Conservation (phyloP, 2,797 vertebrate species). For the Nothura maculosa region DNA sequence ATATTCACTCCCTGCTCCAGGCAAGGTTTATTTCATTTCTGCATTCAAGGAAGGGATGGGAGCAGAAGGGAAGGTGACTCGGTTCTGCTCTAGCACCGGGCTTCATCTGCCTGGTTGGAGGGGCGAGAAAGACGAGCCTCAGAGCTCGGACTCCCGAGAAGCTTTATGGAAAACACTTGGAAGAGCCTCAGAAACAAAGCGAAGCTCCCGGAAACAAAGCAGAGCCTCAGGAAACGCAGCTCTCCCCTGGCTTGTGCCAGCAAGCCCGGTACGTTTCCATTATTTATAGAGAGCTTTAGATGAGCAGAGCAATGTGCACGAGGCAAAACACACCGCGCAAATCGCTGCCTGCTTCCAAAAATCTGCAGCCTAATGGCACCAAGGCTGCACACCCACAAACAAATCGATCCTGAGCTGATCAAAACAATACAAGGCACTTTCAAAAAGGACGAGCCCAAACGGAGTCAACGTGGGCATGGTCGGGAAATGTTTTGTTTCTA, state of each 20-base stretch:
- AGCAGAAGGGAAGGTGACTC: background rate
- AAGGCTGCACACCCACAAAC: background rate
- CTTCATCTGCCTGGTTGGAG: background rate
- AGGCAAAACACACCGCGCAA: background rate
- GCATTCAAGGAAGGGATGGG: background rate
- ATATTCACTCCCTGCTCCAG: background rate
- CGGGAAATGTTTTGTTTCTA: background rate
- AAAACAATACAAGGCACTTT: background rate
- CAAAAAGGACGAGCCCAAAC: background rate
- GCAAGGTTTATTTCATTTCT: background rate
- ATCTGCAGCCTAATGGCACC: background rate
- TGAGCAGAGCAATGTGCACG: background rate
- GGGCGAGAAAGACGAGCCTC: background rate
- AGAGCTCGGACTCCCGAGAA: background rate
- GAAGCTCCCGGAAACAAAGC: background rate
- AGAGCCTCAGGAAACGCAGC: constrained; percentile 42
- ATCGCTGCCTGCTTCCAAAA: background rate
- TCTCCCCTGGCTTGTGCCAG: constrained; percentile 26
- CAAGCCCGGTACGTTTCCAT: constrained; percentile 49
- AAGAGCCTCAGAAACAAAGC: background rate
- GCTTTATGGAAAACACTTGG: background rate
- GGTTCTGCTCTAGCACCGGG: background rate
- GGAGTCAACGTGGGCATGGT: background rate
- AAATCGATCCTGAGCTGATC: background rate
- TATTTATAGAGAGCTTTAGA: constrained; percentile 40